Conservation (phyloP, 2,113 vertebrate genomes). For the Acanthisitta chloris region DNA sequence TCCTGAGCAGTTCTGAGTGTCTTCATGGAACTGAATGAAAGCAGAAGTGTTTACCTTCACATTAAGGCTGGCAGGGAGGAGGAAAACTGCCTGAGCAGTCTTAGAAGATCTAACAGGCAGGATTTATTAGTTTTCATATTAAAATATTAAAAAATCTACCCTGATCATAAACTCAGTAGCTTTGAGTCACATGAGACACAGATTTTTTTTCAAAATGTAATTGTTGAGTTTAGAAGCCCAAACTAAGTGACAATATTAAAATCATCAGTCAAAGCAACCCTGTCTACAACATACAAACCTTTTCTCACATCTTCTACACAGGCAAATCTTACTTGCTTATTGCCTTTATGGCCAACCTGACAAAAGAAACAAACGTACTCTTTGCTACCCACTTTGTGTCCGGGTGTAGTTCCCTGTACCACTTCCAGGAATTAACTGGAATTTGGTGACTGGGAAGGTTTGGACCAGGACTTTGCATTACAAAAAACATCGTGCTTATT, state of each 20-base stretch:
- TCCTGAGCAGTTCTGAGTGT: not conserved
- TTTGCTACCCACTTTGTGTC: not conserved
- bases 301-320: not conserved
- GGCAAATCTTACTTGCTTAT: not conserved
- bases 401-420: not conserved
- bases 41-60: not conserved
- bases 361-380: not conserved
- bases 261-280: conserved; percentile 41
- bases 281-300: not conserved
- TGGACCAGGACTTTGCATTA: not conserved
- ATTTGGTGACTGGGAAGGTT: not conserved
- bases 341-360: not conserved
- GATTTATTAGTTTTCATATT: conserved; percentile 49
- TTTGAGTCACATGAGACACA: not conserved
- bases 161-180: not conserved
- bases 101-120: not conserved
- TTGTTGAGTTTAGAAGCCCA: not conserved
- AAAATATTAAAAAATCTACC: not conserved
- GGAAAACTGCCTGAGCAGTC: not conserved
- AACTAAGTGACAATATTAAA: conserved; percentile 45
- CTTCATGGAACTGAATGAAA: not conserved
- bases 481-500: not conserved
- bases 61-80: not conserved
- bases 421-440: not conserved
- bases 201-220: not conserved